phyloP scores from a whole-genome alignment of 2,888 invertebrate species.

The Pogonocherus hispidulus region DNA sequence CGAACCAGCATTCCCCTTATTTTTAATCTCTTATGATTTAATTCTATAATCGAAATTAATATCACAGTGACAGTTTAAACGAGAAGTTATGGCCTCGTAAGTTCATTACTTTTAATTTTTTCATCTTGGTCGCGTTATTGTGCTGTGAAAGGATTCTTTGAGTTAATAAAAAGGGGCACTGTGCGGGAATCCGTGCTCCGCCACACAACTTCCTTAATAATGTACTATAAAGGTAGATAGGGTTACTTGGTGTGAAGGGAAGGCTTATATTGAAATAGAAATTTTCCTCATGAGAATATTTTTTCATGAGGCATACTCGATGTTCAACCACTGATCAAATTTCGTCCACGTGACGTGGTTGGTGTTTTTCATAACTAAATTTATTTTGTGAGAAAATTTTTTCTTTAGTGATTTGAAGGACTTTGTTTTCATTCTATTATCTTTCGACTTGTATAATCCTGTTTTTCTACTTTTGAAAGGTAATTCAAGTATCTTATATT shows the following conservation, averaged over 20 bases:
- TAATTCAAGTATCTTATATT: too few relatives aligned
- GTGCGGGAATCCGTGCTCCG: background rate
- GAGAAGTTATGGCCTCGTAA: background rate
- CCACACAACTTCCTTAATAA: background rate
- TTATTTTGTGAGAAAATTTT: too few relatives aligned
- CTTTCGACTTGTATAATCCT: too few relatives aligned
- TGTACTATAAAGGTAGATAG: background rate
- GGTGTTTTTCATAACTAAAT: too few relatives aligned
- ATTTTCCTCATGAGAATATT: background rate
- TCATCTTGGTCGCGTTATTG: background rate
- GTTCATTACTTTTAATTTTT: background rate
- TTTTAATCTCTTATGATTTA: too few relatives aligned
- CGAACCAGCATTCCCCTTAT: too few relatives aligned
- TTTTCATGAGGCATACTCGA: too few relatives aligned
- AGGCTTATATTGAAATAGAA: slow-evolving; percentile 9
- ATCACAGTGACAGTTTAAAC: background rate
- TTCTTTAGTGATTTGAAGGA: too few relatives aligned
- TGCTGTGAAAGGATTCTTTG: background rate
- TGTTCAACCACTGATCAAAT: too few relatives aligned
- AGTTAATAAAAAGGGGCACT: background rate
- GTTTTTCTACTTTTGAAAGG: too few relatives aligned
- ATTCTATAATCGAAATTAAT: background rate
- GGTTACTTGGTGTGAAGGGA: background rate
- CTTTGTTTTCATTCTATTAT: too few relatives aligned
- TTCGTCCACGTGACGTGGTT: too few relatives aligned